Evolutionary conservation across 2,113 vertebrate species (phyloP), one percentile per base, ranked within the genome.

Genomic region (Lutjanus erythropterus): DNA sequence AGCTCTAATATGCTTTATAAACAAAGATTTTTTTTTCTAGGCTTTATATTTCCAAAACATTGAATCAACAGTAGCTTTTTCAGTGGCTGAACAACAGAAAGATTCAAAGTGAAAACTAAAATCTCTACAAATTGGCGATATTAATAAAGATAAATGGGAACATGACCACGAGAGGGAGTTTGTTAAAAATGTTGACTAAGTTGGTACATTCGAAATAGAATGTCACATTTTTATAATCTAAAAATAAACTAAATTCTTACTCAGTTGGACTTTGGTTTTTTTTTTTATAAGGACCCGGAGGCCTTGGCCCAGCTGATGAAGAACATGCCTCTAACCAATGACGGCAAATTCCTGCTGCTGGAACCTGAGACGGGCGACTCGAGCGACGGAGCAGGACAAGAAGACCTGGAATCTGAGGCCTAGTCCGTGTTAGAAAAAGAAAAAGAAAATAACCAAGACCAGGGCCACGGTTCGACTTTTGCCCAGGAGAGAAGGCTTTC

Each of bases 261-360:
- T 53, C 21, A 58, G 18, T 6, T 72, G 5, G 62, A 25, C 53
- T 23, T 14, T 21, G 67, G 27, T 37, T 49, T 33, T 1, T 19
- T 18, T 47, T 10, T 74, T 21, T 19, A 6, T 3, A 82, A 99
- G 98, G 97, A 99, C 76, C 98, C 98, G 6, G 97, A 96, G 84
- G 97, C 97, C 6, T 75, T 99, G 90, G 97, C 97, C 35, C 93
- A 96, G 76, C 94, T 99, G 19, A 97, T 99, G 96, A 97, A 96
- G 90, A 97, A 97, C 64, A 93, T 97, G 91, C 97, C 96, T 1
- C 88, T 99, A 62, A 99, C 97, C 62, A 96, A 92, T 0, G 97
- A 98, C 0, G 98, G 98, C 0, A 99, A 98, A 87, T 99, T 99
- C 90, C 85, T 97, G 84, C 95, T 98, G 47, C 87, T 99, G 91